phyloP scores from a whole-genome alignment of 2,888 invertebrate species.

The Nomada fabriciana region DNA sequence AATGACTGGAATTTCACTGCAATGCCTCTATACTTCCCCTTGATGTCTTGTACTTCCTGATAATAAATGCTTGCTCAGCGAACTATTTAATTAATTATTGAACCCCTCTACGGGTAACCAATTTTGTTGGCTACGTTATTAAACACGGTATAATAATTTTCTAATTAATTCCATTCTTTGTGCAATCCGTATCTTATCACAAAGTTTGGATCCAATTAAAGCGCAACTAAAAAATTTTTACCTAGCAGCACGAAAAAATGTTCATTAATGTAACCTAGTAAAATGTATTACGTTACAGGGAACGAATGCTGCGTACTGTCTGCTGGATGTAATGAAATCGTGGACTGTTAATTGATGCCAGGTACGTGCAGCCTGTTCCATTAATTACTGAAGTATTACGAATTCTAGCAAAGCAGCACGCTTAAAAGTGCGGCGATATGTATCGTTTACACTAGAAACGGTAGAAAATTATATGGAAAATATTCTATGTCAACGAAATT shows the following conservation, averaged over 20 bases:
- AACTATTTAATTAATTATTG: slow-evolving; percentile 36
- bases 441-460: neutral
- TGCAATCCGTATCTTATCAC: neutral
- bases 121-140: neutral
- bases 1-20: slow-evolving; percentile 33
- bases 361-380: slow-evolving; percentile 4
- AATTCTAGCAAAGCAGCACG: neutral
- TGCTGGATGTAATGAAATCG: slow-evolving; percentile 7
- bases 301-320: neutral
- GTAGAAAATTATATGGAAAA: neutral
- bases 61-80: neutral
- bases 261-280: slow-evolving; percentile 21
- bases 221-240: neutral
- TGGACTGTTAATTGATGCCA: slow-evolving; percentile 14
- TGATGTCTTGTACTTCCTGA: neutral
- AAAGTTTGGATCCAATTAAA: neutral
- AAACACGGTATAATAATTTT: neutral
- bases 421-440: neutral
- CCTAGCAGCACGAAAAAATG: neutral
- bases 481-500: neutral
- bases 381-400: slow-evolving; percentile 6
- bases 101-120: neutral
- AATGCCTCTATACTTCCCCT: slow-evolving; percentile 15
- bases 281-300: slow-evolving; percentile 9
- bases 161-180: neutral